A percentile compares a stretch with the other conserved stretches of the same genome.
Conservation (phyloP, 2,888 invertebrate species). For the Argynnis bischoffii region DNA sequence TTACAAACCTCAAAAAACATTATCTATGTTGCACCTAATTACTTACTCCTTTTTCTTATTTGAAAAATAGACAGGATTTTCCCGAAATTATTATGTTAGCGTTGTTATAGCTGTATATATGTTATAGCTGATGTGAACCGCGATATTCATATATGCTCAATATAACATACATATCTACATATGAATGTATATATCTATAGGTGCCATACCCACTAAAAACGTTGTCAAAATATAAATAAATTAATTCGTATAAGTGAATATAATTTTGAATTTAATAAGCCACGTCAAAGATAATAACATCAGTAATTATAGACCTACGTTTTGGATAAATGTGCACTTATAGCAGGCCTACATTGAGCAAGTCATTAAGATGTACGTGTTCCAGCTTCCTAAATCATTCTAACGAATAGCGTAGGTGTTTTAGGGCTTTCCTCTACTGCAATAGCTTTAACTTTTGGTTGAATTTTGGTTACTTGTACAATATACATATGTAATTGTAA, state of each 20-base stretch:
- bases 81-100: no score
- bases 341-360: slow-evolving; percentile 15
- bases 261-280: slow-evolving; percentile 3
- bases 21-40: no score
- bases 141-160: no score
- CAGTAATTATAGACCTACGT: slow-evolving; percentile 11
- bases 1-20: no score
- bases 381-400: slow-evolving; percentile 35
- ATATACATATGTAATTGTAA: no score
- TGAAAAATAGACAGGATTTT: no score
- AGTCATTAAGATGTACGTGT: slow-evolving; percentile 32
- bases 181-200: no score
- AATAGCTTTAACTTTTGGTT: neutral
- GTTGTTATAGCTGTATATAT: no score
- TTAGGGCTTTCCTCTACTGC: slow-evolving; percentile 18
- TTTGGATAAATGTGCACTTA: slow-evolving; percentile 19
- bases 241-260: neutral
- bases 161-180: no score
- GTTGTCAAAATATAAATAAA: neutral
- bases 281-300: slow-evolving; percentile 11
- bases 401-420: slow-evolving; percentile 21
- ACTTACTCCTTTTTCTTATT: no score
- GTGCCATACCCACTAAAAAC: neutral
- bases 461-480: neutral
- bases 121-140: no score